phyloP scores from a whole-genome alignment of 2,797 vertebrate genomes.

The Rachycentron canadum region DNA sequence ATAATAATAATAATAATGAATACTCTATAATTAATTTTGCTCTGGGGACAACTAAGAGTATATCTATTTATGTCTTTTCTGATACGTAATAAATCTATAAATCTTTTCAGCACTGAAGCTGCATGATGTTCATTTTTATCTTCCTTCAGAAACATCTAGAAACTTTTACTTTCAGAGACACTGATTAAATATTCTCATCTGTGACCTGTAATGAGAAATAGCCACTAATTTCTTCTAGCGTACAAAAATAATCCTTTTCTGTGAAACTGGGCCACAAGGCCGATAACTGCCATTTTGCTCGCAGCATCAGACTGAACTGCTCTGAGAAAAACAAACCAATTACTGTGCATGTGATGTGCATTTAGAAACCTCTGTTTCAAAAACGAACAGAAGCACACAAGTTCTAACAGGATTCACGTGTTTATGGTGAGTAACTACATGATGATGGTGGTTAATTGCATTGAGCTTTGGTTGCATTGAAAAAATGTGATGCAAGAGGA shows the following conservation, averaged over 20 bases:
- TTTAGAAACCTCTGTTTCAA: constrained; percentile 31
- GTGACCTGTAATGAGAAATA: constrained; percentile 13
- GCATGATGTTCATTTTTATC: background rate
- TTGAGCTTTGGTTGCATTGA: constrained; percentile 13
- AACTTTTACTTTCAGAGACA: constrained; percentile 15
- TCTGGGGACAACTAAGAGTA: no score
- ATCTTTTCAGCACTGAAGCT: background rate
- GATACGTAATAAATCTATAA: no score
- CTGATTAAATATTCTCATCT: constrained; percentile 10
- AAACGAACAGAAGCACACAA: constrained; percentile 16
- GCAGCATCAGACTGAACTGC: constrained; percentile 27
- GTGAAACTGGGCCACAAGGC: constrained; percentile 26
- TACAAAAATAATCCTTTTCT: constrained; percentile 49
- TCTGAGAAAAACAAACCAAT: constrained; percentile 63
- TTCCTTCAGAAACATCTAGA: background rate
- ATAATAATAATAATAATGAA: no score
- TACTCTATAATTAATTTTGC: no score
- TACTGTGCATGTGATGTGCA: constrained; percentile 39
- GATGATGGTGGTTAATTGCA: constrained; percentile 21
- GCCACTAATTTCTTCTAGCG: constrained; percentile 14
- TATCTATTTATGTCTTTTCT: no score
- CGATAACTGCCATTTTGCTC: constrained; percentile 50
- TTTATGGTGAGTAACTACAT: constrained; percentile 31
- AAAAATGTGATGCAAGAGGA: constrained; percentile 46
- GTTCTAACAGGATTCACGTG: constrained; percentile 21